A percentile compares a stretch with the other conserved stretches of the same genome.
Evolutionary conservation across 2,888 invertebrate species (phyloP).

Genomic region (Parapristionchus giblindavisi): DNA sequence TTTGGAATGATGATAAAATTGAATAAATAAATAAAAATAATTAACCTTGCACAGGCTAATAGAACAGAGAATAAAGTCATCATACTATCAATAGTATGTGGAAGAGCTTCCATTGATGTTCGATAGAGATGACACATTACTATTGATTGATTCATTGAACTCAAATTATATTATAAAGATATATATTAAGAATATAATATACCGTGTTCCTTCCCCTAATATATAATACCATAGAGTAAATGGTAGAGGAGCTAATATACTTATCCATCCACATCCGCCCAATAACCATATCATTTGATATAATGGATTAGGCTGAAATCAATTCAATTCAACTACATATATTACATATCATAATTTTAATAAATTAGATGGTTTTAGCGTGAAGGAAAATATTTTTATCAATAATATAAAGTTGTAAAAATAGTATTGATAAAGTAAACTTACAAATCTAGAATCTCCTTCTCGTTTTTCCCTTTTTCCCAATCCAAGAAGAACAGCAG

Average conservation of each 20-base stretch:
- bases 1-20: background rate
- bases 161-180: constrained; percentile 23
- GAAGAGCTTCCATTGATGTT: constrained; percentile 66
- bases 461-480: constrained; percentile 68
- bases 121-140: constrained; percentile 68
- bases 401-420: background rate
- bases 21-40: background rate
- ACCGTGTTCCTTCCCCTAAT: constrained; percentile 63
- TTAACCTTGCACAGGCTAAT: constrained; percentile 62
- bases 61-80: constrained; percentile 67
- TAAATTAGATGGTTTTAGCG: background rate
- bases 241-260: constrained; percentile 64
- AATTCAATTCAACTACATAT: background rate
- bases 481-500: constrained; percentile 69
- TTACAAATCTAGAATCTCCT: constrained; percentile 65
- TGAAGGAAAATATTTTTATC: background rate
- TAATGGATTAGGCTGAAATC: constrained; percentile 65
- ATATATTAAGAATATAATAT: background rate
- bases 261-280: constrained; percentile 66
- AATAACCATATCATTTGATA: constrained; percentile 69
- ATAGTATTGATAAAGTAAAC: constrained; percentile 36
- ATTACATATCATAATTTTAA: background rate
- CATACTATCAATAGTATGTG: constrained; percentile 67
- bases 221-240: constrained; percentile 69
- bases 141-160: constrained; percentile 65